These are phyloP conservation scores for Luehdorfia chinensis DNA, from an alignment of 1,140 invertebrate genomes.

Conservation along the genomic window DNA sequence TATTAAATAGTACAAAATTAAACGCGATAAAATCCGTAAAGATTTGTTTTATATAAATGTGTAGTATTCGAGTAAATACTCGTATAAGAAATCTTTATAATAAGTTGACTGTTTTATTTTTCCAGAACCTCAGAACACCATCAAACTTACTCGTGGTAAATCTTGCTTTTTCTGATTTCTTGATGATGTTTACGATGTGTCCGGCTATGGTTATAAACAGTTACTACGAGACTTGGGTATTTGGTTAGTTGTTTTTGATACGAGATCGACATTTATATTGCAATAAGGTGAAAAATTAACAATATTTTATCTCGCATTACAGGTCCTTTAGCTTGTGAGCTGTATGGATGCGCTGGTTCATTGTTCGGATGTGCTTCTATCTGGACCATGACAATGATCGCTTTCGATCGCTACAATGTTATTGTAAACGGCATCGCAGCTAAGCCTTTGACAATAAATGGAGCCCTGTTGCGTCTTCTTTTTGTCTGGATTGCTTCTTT, in stretches of 20 bases:
- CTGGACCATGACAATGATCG: conserved; percentile 91
- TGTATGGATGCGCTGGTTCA: conserved; percentile 89
- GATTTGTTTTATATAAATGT: too few species aligned
- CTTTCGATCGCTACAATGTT: conserved; percentile 91
- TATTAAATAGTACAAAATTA: too few species aligned
- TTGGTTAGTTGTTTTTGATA: conserved; percentile 75
- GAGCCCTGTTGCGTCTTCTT: conserved; percentile 82
- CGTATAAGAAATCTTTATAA: too few species aligned
- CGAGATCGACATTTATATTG: too few species aligned
- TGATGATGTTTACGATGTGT: conserved; percentile 91
- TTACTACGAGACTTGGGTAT: conserved; percentile 91
- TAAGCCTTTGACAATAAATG: conserved; percentile 82
- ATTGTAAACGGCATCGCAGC: conserved; percentile 87
- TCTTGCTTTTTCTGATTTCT: conserved; percentile 91
- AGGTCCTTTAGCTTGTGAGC: conserved; percentile 88
- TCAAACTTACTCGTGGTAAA: conserved; percentile 92
- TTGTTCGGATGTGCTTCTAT: conserved; percentile 90
- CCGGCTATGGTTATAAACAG: conserved; percentile 92
- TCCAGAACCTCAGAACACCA: conserved; percentile 84
- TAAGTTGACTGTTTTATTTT: too few species aligned
- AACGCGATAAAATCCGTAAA: too few species aligned
- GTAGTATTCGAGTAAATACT: too few species aligned
- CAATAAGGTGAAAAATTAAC: conserved; percentile 3
- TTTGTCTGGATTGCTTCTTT: conserved; percentile 83
- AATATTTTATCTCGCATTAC: conserved; percentile 18